Conservation (phyloP, 2,113 vertebrate genomes). For the Ictidomys tridecemlineatus region DNA sequence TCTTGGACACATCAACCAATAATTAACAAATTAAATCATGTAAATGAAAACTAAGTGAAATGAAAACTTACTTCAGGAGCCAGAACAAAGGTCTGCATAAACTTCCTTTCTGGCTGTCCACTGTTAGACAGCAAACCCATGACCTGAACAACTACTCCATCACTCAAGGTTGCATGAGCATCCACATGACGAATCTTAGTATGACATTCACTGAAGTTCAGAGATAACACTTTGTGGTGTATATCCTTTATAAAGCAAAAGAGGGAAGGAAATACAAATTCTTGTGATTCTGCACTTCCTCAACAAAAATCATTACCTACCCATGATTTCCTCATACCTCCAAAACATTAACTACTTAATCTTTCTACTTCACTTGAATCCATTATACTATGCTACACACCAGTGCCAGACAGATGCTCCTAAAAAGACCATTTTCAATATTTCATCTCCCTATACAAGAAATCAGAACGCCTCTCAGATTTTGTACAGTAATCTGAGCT, state of each 20-base stretch:
- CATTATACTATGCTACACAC: not conserved
- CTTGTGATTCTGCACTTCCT: not conserved
- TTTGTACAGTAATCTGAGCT: not conserved
- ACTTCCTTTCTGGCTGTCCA: conserved; percentile 97
- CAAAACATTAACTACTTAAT: not conserved
- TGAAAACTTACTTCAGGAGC: conserved; percentile 94
- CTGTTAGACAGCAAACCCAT: conserved; percentile 98
- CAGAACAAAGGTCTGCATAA: conserved; percentile 99
- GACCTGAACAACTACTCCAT: conserved; percentile 98
- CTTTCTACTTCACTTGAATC: not conserved
- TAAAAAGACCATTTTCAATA: conserved; percentile 16
- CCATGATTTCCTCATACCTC: not conserved
- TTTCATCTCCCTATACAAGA: not conserved
- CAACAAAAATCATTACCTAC: not conserved
- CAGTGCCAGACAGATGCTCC: not conserved
- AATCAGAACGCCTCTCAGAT: not conserved
- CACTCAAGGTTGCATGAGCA: conserved; percentile 96
- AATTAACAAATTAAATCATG: not conserved
- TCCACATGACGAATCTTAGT: conserved; percentile 99
- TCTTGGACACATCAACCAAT: not conserved
- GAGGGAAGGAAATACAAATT: not conserved
- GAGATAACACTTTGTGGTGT: conserved; percentile 99
- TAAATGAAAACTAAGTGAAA: not conserved
- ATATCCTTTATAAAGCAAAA: conserved; percentile 91
- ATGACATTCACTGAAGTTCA: conserved; percentile 98